Base-by-base conservation (phyloP, 2,113 vertebrate species). In the Diadophis punctatus region DNA sequence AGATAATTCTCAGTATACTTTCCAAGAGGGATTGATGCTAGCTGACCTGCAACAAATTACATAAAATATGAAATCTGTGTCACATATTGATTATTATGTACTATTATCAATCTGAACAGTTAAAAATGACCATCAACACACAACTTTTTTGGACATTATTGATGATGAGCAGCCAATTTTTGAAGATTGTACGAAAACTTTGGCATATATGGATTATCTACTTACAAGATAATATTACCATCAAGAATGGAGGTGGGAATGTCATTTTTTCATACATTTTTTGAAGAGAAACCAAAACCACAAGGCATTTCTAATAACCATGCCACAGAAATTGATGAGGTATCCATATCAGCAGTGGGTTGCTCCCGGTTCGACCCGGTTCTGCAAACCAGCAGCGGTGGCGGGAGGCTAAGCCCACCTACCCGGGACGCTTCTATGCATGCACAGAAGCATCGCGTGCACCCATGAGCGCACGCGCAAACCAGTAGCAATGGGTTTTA, bases 41-140 rank as follows among this genome's bases (percentile, higher is more conserved):
- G 43, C 74, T 89, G 87, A 43, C 87, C 68, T 58, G 91, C 22
- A 92, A 92, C 63, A 89, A 92, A 74, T 84, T 49, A 84, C 63
- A 89, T 89, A 80, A 89, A 48, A 84, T 49, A 87, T 34, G 43
- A 80, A 92, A 20, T 84, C 39, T 51, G n/a, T 89, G 34, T 55
- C 18, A 74, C 34, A 48, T 46, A 51, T 80, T 80, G n/a, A 80
- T 39, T 39, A 34, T 74, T 74, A 80, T 80, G 2, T 39, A 20
- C 18, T 20, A 20, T 22, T 80, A 39, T 80, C 34, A 56, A 85
- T 48, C 63, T 39, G 43, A 89, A 46, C 88, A 84, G 48, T 80
- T 56, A 30, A 20, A 30, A 20, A 48, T 49, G 52, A 30, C 22
- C 51, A 89, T 53, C 52, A 49, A n/a, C 30, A 91, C 55, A 43